Evolutionary conservation across 2,888 invertebrate species (phyloP).

Genomic region (Trachelus stipa): DNA sequence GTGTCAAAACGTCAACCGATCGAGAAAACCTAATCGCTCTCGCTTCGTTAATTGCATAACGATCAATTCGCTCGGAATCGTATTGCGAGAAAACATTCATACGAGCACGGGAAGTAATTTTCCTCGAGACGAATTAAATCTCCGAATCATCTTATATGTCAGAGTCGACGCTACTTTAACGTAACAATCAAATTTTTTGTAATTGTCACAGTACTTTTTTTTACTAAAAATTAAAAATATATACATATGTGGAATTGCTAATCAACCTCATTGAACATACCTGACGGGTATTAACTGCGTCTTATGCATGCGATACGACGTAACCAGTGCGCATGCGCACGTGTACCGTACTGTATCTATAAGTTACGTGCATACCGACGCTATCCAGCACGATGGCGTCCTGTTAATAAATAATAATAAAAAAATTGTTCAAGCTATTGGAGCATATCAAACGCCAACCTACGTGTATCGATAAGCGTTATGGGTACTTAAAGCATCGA

Average conservation of each 20-base stretch:
- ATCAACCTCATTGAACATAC: constrained; percentile 47
- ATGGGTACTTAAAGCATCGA: constrained; percentile 10
- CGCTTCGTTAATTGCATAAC: neutral
- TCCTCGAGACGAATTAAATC: neutral
- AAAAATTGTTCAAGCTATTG: constrained; percentile 43
- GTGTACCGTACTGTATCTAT: constrained; percentile 14
- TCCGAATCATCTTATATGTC: neutral
- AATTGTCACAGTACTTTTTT: constrained; percentile 10
- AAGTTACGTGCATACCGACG: neutral
- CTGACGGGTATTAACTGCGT: constrained; percentile 23
- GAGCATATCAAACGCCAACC: constrained; percentile 43
- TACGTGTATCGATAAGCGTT: constrained; percentile 26
- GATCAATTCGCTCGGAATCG: neutral
- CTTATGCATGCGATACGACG: constrained; percentile 8
- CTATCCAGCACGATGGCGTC: constrained; percentile 24
- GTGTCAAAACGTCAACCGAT: neutral
- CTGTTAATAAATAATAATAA: constrained; percentile 44
- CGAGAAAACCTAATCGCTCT: neutral
- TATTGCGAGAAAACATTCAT: neutral
- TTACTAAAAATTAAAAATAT: neutral
- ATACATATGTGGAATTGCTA: constrained; percentile 28
- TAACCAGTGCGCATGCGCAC: constrained; percentile 11
- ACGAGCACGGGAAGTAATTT: neutral
- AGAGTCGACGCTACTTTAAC: neutral
- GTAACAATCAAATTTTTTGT: neutral